Evolutionary conservation across 2,797 vertebrate genomes (phyloP).

Genomic region (Chaetophractus vellerosus): DNA sequence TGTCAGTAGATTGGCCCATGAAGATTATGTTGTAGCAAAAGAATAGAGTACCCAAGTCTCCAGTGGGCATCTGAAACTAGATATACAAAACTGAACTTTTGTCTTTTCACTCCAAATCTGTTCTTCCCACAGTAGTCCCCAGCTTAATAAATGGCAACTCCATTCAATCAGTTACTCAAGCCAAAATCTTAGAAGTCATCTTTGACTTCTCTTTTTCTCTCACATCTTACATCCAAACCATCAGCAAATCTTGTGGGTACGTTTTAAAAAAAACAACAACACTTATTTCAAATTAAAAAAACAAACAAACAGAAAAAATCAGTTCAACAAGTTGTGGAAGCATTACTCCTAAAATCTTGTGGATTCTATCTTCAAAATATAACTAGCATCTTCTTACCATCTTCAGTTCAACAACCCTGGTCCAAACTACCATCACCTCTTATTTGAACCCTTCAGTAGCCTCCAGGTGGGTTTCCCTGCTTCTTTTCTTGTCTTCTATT

Average conservation of each 20-base stretch:
- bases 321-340: too few species aligned
- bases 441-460: neutral
- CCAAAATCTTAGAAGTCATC: neutral
- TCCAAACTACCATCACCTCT: neutral
- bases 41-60: neutral
- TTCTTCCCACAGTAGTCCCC: neutral
- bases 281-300: too few species aligned
- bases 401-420: neutral
- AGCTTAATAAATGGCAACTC: neutral
- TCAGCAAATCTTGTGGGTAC: neutral
- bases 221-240: neutral
- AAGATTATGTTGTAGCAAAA: neutral
- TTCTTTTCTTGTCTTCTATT: neutral
- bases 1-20: neutral
- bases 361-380: neutral
- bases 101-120: neutral
- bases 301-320: too few species aligned
- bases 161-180: neutral
- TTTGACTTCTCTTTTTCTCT: neutral
- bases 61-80: neutral
- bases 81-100: neutral
- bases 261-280: too few species aligned
- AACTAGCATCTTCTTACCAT: neutral
- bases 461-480: neutral
- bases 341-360: neutral